phyloP scores from a whole-genome alignment of 2,888 invertebrate species.

The Cryptocheilus praepositus region DNA sequence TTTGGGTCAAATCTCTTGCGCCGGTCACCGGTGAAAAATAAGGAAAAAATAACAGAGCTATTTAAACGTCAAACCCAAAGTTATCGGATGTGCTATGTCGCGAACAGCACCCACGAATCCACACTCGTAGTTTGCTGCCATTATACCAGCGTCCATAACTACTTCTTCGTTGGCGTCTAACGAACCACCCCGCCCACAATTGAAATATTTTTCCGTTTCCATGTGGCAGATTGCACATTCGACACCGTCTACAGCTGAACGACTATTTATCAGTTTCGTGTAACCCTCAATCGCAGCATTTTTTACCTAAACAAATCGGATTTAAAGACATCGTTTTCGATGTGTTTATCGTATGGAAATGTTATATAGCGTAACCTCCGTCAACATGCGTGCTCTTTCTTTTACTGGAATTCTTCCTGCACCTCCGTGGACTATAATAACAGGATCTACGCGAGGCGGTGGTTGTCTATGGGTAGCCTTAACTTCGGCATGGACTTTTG shows the following conservation, averaged over 20 bases:
- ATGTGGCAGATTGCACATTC: conserved; percentile 54
- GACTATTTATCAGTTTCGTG: conserved; percentile 46
- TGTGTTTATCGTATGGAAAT: background rate
- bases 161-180: conserved; percentile 37
- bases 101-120: conserved; percentile 57
- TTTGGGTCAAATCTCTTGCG: too few relatives aligned
- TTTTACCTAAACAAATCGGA: too few relatives aligned
- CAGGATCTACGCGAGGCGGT: conserved; percentile 42
- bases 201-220: conserved; percentile 48
- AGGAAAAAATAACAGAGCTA: too few relatives aligned
- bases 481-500: conserved; percentile 25
- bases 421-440: conserved; percentile 57
- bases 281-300: conserved; percentile 54
- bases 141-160: conserved; percentile 55
- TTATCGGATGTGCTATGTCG: conserved; percentile 56
- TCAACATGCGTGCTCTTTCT: conserved; percentile 29
- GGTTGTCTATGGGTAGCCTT: conserved; percentile 20
- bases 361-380: conserved; percentile 32
- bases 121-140: conserved; percentile 41
- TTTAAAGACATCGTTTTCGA: background rate
- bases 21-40: too few relatives aligned
- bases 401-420: conserved; percentile 42
- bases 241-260: conserved; percentile 47
- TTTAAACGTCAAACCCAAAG: conserved; percentile 38
- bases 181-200: conserved; percentile 44